phyloP scores from a whole-genome alignment of 2,888 invertebrate species.

The Hermaeophaga mercurialis region DNA sequence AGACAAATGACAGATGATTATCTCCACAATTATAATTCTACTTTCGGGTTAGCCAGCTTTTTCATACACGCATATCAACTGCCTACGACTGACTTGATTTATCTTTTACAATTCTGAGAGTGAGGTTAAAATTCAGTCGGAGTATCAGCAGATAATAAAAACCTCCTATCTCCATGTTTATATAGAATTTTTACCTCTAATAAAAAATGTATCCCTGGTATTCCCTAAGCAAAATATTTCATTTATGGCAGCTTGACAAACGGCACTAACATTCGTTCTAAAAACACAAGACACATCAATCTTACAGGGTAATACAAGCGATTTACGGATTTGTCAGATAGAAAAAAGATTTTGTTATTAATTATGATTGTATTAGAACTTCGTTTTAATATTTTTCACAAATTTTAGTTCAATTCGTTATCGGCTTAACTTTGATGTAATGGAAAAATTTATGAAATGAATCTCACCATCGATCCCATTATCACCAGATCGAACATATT shows the following conservation, averaged over 20 bases:
- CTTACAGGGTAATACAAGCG: neutral
- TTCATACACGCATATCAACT: conserved; percentile 15
- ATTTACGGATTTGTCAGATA: neutral
- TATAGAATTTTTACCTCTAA: conserved; percentile 28
- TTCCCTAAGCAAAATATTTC: conserved; percentile 22
- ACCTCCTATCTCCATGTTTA: conserved; percentile 21
- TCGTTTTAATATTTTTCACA: too few relatives aligned
- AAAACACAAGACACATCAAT: neutral
- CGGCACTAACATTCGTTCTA: neutral
- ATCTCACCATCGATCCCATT: too few relatives aligned
- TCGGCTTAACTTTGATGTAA: too few relatives aligned
- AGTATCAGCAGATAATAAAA: conserved; percentile 27
- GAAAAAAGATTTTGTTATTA: too few relatives aligned
- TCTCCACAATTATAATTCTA: conserved; percentile 22
- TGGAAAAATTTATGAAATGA: too few relatives aligned
- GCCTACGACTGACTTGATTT: conserved; percentile 18
- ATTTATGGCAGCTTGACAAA: conserved; percentile 23
- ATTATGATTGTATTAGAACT: too few relatives aligned
- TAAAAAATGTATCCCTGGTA: conserved; percentile 22
- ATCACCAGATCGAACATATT: too few relatives aligned
- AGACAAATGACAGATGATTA: conserved; percentile 14
- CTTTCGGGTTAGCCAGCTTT: conserved; percentile 17
- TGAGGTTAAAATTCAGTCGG: conserved; percentile 26
- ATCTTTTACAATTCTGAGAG: conserved; percentile 14
- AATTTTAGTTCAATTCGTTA: too few relatives aligned